Conservation (phyloP, 2,113 vertebrate species). For the Zosterops borbonicus region DNA sequence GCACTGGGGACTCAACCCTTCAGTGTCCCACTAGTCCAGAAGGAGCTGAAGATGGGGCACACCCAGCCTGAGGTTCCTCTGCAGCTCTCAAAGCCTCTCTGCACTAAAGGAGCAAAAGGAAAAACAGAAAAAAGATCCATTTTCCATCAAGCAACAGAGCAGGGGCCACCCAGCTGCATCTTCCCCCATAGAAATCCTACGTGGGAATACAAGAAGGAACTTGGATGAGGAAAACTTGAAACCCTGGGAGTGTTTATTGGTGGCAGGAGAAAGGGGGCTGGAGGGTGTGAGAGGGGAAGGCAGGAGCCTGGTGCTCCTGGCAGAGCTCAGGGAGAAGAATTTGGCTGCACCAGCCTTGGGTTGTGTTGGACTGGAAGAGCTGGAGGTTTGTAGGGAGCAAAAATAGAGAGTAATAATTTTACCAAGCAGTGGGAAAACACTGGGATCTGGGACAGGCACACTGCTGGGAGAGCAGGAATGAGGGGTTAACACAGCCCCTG, state of each 20-base stretch:
- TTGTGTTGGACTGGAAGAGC: not conserved
- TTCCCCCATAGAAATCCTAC: not conserved
- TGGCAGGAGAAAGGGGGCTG: not conserved
- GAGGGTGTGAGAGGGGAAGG: not conserved
- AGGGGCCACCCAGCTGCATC: not conserved
- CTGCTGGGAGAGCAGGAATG: not conserved
- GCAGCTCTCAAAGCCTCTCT: not conserved
- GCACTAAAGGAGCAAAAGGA: not conserved
- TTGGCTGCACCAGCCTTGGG: not conserved
- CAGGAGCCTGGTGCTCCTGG: fast-evolving
- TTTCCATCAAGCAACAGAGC: not conserved
- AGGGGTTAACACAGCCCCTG: too few relatives aligned
- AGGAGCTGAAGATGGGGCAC: not conserved
- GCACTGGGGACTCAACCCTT: fast-evolving
- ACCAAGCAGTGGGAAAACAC: fast-evolving
- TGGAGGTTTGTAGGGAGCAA: not conserved
- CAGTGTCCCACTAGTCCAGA: not conserved
- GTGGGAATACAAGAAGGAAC: not conserved
- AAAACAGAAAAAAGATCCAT: not conserved
- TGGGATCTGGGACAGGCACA: not conserved
- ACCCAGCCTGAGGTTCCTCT: not conserved
- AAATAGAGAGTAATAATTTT: fast-evolving
- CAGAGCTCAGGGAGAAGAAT: not conserved
- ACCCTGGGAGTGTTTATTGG: not conserved
- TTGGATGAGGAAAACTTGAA: not conserved